A percentile compares a stretch with the other conserved stretches of the same genome.
Evolutionary conservation across 2,113 vertebrate genomes (phyloP).

Genomic region (Grus americana): DNA sequence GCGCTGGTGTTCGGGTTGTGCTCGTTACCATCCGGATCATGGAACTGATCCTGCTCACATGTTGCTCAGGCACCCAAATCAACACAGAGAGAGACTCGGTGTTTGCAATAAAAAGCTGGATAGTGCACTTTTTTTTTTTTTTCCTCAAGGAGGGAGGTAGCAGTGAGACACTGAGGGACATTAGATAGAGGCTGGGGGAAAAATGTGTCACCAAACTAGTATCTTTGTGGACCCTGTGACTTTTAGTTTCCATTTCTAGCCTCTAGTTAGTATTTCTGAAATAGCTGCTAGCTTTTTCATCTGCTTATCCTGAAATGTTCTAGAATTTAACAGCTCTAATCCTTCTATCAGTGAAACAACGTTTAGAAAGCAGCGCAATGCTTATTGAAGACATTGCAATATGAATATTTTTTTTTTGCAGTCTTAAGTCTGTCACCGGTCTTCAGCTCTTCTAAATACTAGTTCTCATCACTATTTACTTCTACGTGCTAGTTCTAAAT

Average conservation of each 20-base stretch:
- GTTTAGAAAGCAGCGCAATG: not conserved
- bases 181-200: not conserved
- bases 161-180: not conserved
- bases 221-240: not conserved
- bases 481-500: not conserved
- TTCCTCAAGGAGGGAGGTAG: not conserved
- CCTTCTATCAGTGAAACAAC: not conserved
- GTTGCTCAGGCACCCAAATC: not conserved
- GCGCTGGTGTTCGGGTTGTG: fast-evolving
- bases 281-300: not conserved
- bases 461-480: not conserved
- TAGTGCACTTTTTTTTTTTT: no score
- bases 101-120: not conserved
- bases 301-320: not conserved
- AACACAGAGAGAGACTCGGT: fast-evolving
- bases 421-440: not conserved
- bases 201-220: not conserved
- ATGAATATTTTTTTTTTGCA: not conserved
- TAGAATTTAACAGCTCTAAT: not conserved
- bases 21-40: not conserved
- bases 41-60: not conserved
- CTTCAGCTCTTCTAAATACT: not conserved
- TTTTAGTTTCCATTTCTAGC: not conserved
- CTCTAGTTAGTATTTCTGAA: not conserved
- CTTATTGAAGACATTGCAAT: not conserved